These are phyloP conservation scores for Monochamus alternatus DNA, from an alignment of 2,888 invertebrate species.

Conservation along the genomic window DNA sequence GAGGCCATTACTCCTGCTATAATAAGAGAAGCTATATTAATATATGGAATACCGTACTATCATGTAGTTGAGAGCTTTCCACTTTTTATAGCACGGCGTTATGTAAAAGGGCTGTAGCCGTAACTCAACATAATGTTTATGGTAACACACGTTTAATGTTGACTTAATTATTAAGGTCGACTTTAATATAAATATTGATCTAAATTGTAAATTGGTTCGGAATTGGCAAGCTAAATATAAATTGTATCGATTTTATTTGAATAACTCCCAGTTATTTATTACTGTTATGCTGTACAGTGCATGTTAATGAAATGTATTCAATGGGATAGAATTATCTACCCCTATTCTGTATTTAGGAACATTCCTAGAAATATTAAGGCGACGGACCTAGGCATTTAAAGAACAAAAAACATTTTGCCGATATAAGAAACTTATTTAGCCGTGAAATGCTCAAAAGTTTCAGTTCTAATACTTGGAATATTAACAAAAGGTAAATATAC, in stretches of 20 bases:
- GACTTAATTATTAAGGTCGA: neutral
- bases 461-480: no score
- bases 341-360: neutral
- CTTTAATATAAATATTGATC: conserved; percentile 13
- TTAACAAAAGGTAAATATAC: no score
- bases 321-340: neutral
- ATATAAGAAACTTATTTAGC: no score
- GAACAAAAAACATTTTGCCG: neutral
- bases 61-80: neutral
- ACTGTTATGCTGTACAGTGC: neutral
- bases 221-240: conserved; percentile 8
- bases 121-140: neutral
- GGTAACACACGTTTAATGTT: neutral
- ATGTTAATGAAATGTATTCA: neutral
- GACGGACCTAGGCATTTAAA: neutral
- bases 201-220: conserved; percentile 8
- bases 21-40: neutral
- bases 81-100: neutral
- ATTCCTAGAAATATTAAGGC: neutral
- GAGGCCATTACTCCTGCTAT: neutral
- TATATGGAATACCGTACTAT: neutral
- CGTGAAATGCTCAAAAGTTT: no score
- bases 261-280: neutral
- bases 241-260: neutral
- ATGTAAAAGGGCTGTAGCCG: neutral